phyloP scores from a whole-genome alignment of 2,888 invertebrate genomes.

The Neria commutata region DNA sequence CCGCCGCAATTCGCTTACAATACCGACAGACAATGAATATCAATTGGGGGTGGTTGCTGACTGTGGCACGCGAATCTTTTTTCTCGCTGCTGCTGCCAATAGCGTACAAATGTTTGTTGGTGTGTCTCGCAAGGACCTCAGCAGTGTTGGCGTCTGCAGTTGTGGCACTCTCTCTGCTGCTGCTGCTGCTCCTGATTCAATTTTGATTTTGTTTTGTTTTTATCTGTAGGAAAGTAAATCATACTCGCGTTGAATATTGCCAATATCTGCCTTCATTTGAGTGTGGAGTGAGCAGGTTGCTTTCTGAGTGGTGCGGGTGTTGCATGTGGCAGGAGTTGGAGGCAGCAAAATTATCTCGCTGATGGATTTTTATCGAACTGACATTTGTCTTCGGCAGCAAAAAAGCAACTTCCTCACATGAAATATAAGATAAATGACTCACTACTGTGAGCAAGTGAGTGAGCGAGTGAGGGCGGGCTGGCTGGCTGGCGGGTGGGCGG shows the following conservation, averaged over 20 bases:
- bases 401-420: slow-evolving; percentile 19
- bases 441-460: too few relatives aligned
- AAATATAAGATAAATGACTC: slow-evolving; percentile 50
- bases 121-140: too few relatives aligned
- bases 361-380: slow-evolving; percentile 41
- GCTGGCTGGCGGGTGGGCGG: slow-evolving; percentile 3
- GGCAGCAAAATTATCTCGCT: slow-evolving; percentile 35
- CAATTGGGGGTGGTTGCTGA: slow-evolving; percentile 48
- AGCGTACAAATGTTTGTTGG: background rate
- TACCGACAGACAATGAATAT: slow-evolving; percentile 48
- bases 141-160: too few relatives aligned
- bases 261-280: slow-evolving; percentile 27
- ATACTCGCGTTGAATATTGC: slow-evolving; percentile 42
- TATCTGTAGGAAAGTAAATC: slow-evolving; percentile 48
- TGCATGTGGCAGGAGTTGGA: background rate
- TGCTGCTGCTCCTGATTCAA: slow-evolving; percentile 48
- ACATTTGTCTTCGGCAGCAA: slow-evolving; percentile 45
- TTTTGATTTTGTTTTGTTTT: slow-evolving; percentile 43
- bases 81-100: too few relatives aligned
- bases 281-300: slow-evolving; percentile 25
- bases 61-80: slow-evolving; percentile 44
- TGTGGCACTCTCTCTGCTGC: background rate
- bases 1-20: too few relatives aligned
- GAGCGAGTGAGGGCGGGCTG: slow-evolving; percentile 25
- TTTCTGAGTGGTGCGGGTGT: slow-evolving; percentile 3